Percentiles rank a stretch among this genome's conserved stretches.
Conservation (phyloP, 92 coral and sea anemone species). For the Pocillopora meandrina region DNA sequence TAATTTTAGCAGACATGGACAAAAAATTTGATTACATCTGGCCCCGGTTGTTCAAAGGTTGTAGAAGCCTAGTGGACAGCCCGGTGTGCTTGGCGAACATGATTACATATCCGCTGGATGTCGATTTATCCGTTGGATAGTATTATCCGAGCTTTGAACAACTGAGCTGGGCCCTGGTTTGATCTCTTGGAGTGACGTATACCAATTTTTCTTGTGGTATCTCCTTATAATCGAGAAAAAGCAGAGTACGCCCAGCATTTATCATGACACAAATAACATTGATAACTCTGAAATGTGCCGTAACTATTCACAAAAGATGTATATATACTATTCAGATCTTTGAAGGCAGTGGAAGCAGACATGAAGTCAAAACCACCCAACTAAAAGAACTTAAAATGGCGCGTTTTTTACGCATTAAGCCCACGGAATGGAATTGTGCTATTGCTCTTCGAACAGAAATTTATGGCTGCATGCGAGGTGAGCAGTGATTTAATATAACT, state of each 20-base stretch:
- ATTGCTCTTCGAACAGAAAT: slow-evolving; percentile 77
- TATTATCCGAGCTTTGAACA: no score
- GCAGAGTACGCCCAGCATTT: not conserved
- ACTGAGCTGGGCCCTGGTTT: no score
- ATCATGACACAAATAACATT: not conserved
- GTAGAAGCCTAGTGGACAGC: no score
- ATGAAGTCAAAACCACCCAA: slow-evolving; percentile 41
- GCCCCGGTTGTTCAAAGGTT: no score
- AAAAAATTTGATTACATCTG: no score
- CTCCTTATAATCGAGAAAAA: no score
- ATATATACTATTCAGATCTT: slow-evolving; percentile 38
- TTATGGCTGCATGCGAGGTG: slow-evolving; percentile 80
- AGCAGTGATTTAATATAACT: not conserved
- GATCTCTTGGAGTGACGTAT: no score
- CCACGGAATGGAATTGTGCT: slow-evolving; percentile 67
- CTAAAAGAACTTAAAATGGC: slow-evolving; percentile 34
- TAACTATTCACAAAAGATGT: not conserved
- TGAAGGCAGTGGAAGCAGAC: slow-evolving; percentile 59
- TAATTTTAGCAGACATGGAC: no score
- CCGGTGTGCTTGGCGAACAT: no score
- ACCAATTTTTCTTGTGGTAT: no score
- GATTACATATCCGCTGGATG: no score
- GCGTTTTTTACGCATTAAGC: slow-evolving; percentile 65
- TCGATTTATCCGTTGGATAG: no score
- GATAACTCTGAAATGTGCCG: not conserved